A percentile compares a stretch with the other conserved stretches of the same genome.
These are phyloP conservation scores for Psettodes erumei DNA, from an alignment of 2,113 vertebrate species.

Conservation along the genomic window DNA sequence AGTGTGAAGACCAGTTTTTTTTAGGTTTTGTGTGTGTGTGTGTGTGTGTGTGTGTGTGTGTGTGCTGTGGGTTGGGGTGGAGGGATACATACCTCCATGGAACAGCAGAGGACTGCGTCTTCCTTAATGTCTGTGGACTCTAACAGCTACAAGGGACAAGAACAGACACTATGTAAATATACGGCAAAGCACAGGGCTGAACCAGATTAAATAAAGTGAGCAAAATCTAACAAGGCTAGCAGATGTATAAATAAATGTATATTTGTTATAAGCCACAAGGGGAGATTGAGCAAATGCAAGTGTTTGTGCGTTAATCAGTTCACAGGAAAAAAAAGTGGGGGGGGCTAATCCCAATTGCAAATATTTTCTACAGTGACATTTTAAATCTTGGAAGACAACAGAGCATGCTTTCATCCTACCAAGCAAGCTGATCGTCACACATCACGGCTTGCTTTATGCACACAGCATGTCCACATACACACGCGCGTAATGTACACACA, in stretches of 20 bases:
- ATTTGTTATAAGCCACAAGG: slow-evolving; percentile 32
- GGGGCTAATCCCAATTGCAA: slow-evolving; percentile 50
- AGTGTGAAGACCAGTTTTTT: not conserved
- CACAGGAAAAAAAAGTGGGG: slow-evolving; percentile 14
- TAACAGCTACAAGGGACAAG: slow-evolving; percentile 86
- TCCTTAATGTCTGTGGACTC: slow-evolving; percentile 96
- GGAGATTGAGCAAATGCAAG: slow-evolving; percentile 49
- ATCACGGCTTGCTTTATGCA: slow-evolving; percentile 40
- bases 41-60: slow-evolving; percentile 3
- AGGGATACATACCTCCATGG: slow-evolving; percentile 92
- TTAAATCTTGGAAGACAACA: slow-evolving; percentile 63
- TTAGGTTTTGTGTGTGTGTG: not conserved
- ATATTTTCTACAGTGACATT: slow-evolving; percentile 63
- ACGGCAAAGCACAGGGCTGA: slow-evolving; percentile 7
- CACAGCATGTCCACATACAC: slow-evolving; percentile 21
- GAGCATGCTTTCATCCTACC: slow-evolving; percentile 43
- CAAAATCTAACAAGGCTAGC: slow-evolving; percentile 5
- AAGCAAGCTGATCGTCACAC: slow-evolving; percentile 36
- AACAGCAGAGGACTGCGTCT: slow-evolving; percentile 96
- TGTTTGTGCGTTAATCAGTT: slow-evolving; percentile 53
- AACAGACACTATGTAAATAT: slow-evolving; percentile 41
- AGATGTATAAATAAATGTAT: slow-evolving; percentile 18
- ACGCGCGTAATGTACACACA: slow-evolving; percentile 15
- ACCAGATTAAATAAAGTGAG: slow-evolving; percentile 8
- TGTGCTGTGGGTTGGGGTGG: slow-evolving; percentile 14